Percentiles rank a stretch among this genome's conserved stretches.
Conservation (phyloP, 2,113 vertebrate species). For the Syngnathus floridae region DNA sequence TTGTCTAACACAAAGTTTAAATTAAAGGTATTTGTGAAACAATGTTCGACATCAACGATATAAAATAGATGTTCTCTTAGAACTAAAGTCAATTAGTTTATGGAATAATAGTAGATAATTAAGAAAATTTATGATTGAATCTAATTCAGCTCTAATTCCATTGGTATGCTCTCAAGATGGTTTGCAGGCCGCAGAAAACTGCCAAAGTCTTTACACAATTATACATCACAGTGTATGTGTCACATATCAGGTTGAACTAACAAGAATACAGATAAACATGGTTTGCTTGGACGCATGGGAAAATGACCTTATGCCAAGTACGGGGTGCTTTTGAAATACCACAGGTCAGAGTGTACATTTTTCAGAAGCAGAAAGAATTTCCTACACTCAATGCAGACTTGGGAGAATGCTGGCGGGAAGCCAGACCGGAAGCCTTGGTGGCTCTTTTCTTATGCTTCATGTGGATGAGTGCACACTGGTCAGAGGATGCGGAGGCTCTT, state of each 20-base stretch:
- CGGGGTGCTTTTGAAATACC: constrained; percentile 21
- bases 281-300: constrained; percentile 42
- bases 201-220: background rate
- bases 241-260: constrained; percentile 13
- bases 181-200: background rate
- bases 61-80: background rate
- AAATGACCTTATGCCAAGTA: constrained; percentile 17
- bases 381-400: constrained; percentile 21
- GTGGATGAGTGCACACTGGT: background rate
- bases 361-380: constrained; percentile 50
- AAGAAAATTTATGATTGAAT: background rate
- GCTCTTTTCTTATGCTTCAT: background rate
- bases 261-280: constrained; percentile 36
- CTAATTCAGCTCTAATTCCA: background rate
- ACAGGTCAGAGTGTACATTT: constrained; percentile 45
- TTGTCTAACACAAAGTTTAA: too few species aligned
- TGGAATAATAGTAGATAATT: background rate
- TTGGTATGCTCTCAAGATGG: background rate
- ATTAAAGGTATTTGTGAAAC: too few species aligned
- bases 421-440: constrained; percentile 6
- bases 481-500: background rate
- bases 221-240: background rate
- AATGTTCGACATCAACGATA: too few species aligned
- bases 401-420: constrained; percentile 18
- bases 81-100: background rate